phyloP scores from a whole-genome alignment of 2,888 invertebrate species.

The Noctua janthe region DNA sequence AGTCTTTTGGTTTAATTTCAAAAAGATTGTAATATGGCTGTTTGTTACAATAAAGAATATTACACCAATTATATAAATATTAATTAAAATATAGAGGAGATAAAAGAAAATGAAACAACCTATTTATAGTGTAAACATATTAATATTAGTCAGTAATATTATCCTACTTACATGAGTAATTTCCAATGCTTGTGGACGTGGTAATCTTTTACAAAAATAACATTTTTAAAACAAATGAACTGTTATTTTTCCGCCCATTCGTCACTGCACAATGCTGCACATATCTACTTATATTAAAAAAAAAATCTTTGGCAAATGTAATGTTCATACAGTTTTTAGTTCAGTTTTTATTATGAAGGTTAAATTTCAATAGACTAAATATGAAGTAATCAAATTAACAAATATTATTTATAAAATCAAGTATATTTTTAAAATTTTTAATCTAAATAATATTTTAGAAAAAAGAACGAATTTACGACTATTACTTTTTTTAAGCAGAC shows the following conservation, averaged over 20 bases:
- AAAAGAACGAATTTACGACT: neutral
- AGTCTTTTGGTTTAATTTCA: slow-evolving; percentile 3
- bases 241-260: neutral
- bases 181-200: neutral
- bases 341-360: neutral
- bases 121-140: too few relatives aligned
- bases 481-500: slow-evolving; percentile 37
- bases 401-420: neutral
- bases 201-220: too few relatives aligned
- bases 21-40: neutral
- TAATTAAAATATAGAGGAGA: neutral
- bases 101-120: neutral
- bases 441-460: neutral
- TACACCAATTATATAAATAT: too few relatives aligned
- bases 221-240: neutral
- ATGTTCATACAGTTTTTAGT: neutral
- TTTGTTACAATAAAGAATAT: neutral
- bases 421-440: neutral
- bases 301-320: neutral
- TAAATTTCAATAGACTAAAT: neutral
- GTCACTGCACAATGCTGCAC: neutral
- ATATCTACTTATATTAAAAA: neutral
- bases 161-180: neutral
- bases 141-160: neutral
- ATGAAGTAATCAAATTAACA: neutral